phyloP scores from a whole-genome alignment of 2,113 vertebrate species.

The Paedocypris sp. region DNA sequence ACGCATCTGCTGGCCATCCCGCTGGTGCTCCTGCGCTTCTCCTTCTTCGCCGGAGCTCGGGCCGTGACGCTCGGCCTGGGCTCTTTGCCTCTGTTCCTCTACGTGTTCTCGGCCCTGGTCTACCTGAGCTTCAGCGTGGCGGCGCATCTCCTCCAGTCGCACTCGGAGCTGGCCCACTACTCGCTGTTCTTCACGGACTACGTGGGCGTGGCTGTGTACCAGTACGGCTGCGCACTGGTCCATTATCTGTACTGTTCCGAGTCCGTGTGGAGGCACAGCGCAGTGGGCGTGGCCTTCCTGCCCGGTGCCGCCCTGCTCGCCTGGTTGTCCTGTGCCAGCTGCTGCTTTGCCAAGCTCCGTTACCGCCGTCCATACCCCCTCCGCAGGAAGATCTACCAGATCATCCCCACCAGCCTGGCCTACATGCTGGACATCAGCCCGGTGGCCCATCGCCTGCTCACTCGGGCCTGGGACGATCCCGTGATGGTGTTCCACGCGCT shows the following conservation, averaged over 20 bases:
- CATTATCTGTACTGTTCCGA: conserved; percentile 83
- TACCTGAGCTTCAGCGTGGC: conserved; percentile 76
- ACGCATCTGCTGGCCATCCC: conserved; percentile 73
- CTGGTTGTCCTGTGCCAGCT: conserved; percentile 78
- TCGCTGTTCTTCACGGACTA: conserved; percentile 89
- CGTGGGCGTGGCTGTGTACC: conserved; percentile 77
- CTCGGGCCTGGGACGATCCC: conserved; percentile 67
- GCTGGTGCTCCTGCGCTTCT: conserved; percentile 71
- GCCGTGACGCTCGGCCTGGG: conserved; percentile 43
- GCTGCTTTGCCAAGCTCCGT: conserved; percentile 78
- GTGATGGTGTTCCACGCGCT: conserved; percentile 72
- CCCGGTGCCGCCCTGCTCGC: conserved; percentile 72
- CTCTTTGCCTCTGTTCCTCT: conserved; percentile 71
- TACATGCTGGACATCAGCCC: conserved; percentile 84
- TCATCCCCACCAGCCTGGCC: conserved; percentile 72
- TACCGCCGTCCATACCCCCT: conserved; percentile 80
- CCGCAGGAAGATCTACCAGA: conserved; percentile 78
- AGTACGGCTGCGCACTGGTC: conserved; percentile 78
- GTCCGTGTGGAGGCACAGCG: conserved; percentile 68
- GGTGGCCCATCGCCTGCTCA: conserved; percentile 66
- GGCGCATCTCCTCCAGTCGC: conserved; percentile 88
- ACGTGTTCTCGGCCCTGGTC: conserved; percentile 66
- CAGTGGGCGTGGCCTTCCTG: conserved; percentile 67
- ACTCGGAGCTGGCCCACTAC: conserved; percentile 78
- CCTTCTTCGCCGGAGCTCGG: conserved; percentile 58